Evolutionary conservation across 2,888 invertebrate species (phyloP).

Genomic region (Merodon equestris): DNA sequence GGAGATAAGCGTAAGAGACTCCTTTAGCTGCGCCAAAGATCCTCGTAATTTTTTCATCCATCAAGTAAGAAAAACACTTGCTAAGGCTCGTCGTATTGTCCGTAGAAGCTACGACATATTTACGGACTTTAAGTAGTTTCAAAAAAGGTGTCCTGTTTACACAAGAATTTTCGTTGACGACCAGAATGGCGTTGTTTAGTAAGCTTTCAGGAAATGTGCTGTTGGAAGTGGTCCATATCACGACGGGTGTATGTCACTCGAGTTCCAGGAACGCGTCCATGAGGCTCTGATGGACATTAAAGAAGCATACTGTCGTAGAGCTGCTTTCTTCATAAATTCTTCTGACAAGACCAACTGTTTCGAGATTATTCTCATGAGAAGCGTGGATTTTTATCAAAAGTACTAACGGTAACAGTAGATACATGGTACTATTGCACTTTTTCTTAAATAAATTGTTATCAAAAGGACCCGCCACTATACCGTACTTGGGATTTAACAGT

Average conservation of each 20-base stretch:
- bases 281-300: neutral
- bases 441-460: too few relatives aligned
- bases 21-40: conserved; percentile 22
- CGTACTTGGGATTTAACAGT: too few relatives aligned
- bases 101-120: conserved; percentile 16
- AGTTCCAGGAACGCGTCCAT: neutral
- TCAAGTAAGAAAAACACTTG: conserved; percentile 12
- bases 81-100: neutral
- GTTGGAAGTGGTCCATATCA: neutral
- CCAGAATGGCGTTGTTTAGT: neutral
- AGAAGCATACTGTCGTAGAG: neutral
- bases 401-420: neutral
- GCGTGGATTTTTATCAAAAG: neutral
- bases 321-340: neutral
- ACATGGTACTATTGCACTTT: neutral
- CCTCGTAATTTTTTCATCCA: conserved; percentile 10
- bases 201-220: neutral
- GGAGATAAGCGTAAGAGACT: conserved; percentile 16
- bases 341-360: neutral
- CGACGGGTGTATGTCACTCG: neutral
- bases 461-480: too few relatives aligned
- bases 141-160: too few relatives aligned
- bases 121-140: neutral
- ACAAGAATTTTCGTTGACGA: neutral
- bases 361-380: neutral